A percentile compares a stretch with the other conserved stretches of the same genome.
phyloP scores from a whole-genome alignment of 37 sponge, comb jelly and placozoan genomes.

The Lycopodina hypogea region DNA sequence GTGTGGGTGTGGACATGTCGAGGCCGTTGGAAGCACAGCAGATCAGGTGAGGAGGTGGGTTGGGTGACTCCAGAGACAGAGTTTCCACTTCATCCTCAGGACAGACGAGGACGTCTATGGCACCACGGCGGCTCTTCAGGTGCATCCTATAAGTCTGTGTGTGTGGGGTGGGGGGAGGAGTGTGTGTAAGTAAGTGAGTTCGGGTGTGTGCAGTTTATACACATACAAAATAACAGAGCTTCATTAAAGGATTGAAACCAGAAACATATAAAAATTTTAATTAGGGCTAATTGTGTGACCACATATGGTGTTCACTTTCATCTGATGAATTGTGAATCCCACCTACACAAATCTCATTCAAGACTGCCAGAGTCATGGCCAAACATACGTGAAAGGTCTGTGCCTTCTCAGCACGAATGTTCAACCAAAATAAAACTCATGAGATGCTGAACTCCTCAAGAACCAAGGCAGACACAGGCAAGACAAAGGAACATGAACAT shows the following conservation, averaged over 20 bases:
- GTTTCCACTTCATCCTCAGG: constrained; percentile 47
- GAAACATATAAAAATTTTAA: background rate
- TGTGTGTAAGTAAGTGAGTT: constrained; percentile 2
- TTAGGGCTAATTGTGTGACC: no score
- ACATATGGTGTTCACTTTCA: no score
- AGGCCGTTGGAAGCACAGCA: no score
- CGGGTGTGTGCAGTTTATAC: background rate
- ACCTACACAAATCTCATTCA: no score
- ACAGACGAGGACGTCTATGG: constrained; percentile 85
- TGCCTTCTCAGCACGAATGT: no score
- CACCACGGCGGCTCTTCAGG: constrained; percentile 61
- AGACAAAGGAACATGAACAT: no score
- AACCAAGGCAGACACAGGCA: no score
- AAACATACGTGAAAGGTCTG: no score
- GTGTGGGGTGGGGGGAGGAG: background rate
- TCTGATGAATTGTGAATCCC: no score
- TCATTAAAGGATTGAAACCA: background rate
- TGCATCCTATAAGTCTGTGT: constrained; percentile 70
- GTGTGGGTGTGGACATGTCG: background rate
- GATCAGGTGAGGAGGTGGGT: background rate
- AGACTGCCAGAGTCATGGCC: no score
- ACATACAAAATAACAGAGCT: background rate
- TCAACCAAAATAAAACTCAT: no score
- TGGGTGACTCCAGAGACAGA: background rate
- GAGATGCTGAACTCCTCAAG: no score